A percentile compares a stretch with the other conserved stretches of the same genome.
These are phyloP conservation scores for Equus przewalskii DNA, from an alignment of 2,113 vertebrate species.

Conservation along the genomic window DNA sequence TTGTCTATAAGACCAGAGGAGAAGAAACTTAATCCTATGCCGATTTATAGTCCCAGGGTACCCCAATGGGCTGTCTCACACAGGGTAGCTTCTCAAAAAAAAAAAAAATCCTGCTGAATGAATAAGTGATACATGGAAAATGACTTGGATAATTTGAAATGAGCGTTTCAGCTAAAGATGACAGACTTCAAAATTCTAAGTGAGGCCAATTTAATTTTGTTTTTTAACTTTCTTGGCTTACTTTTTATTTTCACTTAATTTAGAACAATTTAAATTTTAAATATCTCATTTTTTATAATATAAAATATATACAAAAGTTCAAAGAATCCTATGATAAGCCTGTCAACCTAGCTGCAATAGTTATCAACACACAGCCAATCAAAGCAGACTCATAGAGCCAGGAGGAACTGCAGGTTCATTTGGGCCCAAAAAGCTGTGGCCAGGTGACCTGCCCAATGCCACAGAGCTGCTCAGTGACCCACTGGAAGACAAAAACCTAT, in stretches of 20 bases:
- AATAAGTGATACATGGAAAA: constrained; percentile 47
- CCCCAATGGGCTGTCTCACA: constrained; percentile 20
- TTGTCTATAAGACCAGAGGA: not conserved
- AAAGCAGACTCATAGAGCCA: not conserved
- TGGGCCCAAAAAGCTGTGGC: not conserved
- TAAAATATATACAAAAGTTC: constrained; percentile 46
- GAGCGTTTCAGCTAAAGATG: constrained; percentile 4
- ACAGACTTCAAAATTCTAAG: constrained; percentile 26
- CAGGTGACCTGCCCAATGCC: not conserved
- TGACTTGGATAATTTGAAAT: constrained; percentile 27
- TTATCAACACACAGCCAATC: not conserved
- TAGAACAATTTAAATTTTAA: constrained; percentile 44
- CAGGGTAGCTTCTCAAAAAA: not conserved
- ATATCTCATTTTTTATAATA: constrained; percentile 12
- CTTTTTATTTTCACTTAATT: constrained; percentile 33
- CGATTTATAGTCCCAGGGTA: not conserved
- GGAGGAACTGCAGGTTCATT: not conserved
- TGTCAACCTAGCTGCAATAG: not conserved
- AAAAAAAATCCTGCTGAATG: not conserved
- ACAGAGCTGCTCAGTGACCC: not conserved
- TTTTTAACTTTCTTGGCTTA: constrained; percentile 33
- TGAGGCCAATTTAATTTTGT: constrained; percentile 42
- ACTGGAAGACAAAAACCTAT: not conserved
- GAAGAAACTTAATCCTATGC: not conserved
- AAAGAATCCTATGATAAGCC: constrained; percentile 21